These are phyloP conservation scores for Hephaestus fuliginosus DNA, from an alignment of 2,797 vertebrate species.

Conservation along the genomic window DNA sequence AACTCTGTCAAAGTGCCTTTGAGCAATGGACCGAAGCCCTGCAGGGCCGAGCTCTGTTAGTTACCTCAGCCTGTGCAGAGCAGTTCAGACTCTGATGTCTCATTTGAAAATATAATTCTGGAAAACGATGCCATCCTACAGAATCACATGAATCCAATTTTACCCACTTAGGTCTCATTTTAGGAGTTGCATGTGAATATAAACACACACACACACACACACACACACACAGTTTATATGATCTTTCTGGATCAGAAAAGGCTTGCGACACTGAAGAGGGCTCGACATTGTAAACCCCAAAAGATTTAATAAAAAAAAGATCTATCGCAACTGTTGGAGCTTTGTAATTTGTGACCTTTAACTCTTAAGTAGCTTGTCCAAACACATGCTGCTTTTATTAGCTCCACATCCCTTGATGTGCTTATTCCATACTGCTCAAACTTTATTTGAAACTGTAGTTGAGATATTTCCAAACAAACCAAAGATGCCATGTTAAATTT, in stretches of 20 bases:
- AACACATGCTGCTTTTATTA: no score
- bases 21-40: not conserved
- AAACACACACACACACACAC: not conserved
- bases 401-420: no score
- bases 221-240: slow-evolving; percentile 7
- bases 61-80: not conserved
- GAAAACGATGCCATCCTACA: not conserved
- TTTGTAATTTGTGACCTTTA: not conserved
- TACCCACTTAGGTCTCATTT: slow-evolving; percentile 12
- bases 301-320: slow-evolving; percentile 4
- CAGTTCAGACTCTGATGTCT: not conserved
- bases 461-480: not conserved
- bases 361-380: not conserved
- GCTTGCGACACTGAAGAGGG: not conserved
- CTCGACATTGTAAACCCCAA: not conserved
- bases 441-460: not conserved
- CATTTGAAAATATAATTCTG: not conserved
- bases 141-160: slow-evolving; percentile 10
- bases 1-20: not conserved
- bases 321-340: not conserved
- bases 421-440: no score
- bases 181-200: slow-evolving; percentile 17
- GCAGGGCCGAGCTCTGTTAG: not conserved
- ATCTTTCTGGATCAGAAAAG: slow-evolving; percentile 14
- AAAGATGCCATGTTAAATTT: not conserved